phyloP scores from a whole-genome alignment of 2,113 vertebrate genomes.

The Sigmodon hispidus region DNA sequence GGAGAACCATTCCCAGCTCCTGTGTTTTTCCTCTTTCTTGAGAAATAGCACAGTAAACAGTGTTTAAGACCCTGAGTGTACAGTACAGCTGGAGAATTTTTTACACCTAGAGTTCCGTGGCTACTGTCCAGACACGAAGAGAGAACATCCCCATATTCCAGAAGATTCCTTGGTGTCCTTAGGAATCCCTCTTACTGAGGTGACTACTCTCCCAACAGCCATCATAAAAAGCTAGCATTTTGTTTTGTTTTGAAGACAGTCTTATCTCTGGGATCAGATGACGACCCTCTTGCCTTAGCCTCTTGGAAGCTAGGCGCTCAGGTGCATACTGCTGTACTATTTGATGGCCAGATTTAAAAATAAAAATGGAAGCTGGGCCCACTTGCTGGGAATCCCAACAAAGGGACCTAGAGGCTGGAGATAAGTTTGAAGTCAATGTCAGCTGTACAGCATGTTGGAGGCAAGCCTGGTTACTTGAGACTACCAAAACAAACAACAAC shows the following conservation, averaged over 20 bases:
- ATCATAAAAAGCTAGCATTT: neutral
- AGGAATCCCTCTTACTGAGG: neutral
- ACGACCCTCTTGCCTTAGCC: neutral
- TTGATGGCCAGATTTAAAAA: neutral
- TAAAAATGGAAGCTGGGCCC: neutral
- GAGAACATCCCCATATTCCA: neutral
- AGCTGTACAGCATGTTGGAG: neutral
- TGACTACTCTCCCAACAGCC: neutral
- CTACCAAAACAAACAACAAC: neutral
- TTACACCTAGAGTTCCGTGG: neutral
- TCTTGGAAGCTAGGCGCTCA: neutral
- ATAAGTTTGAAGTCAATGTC: neutral
- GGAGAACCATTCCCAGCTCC: too few species aligned
- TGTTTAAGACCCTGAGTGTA: too few species aligned
- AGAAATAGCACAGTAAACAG: neutral
- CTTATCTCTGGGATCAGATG: neutral
- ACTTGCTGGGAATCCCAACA: neutral
- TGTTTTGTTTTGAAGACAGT: neutral
- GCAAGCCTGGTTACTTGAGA: neutral
- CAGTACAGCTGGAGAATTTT: neutral
- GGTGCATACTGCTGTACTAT: neutral
- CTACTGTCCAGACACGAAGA: neutral
- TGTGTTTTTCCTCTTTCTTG: neutral
- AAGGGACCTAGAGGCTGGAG: neutral
- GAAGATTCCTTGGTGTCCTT: constrained; percentile 2